Percentiles rank a stretch among this genome's conserved stretches.
These are phyloP conservation scores for Caenorhabditis imperialis DNA, from an alignment of 2,888 invertebrate species.

Conservation along the genomic window DNA sequence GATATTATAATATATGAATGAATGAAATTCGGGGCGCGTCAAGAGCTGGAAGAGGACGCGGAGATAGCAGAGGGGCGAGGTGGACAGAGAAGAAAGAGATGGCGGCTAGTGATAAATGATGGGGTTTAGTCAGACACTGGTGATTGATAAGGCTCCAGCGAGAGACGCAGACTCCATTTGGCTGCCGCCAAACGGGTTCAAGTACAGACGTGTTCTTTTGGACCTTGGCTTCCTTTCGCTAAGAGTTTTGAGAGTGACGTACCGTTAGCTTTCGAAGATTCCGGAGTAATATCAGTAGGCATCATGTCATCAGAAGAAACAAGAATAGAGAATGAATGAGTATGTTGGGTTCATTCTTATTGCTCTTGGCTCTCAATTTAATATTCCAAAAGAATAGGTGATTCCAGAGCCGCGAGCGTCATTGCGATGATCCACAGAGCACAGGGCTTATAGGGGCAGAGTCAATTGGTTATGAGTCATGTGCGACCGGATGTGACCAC, in stretches of 20 bases:
- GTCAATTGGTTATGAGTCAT: no score
- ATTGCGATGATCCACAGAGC: conserved; percentile 4
- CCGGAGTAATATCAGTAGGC: conserved; percentile 3
- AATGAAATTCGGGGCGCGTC: conserved; percentile 45
- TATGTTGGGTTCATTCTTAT: conserved; percentile 11
- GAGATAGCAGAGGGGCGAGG: conserved; percentile 15
- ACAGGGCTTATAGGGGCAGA: no score
- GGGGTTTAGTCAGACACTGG: conserved; percentile 22
- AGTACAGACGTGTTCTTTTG: conserved; percentile 44
- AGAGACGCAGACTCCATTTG: no score
- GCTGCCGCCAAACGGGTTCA: conserved; percentile 23
- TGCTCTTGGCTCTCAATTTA: conserved; percentile 27
- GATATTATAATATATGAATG: conserved; percentile 56
- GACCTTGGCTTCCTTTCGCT: conserved; percentile 1
- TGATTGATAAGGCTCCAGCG: conserved; percentile 34
- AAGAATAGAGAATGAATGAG: conserved; percentile 11
- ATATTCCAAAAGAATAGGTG: conserved; percentile 43
- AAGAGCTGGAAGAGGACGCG: conserved; percentile 21
- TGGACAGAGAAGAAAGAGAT: conserved; percentile 9
- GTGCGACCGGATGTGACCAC: conserved; percentile 1
- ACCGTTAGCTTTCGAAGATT: neutral
- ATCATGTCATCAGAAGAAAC: conserved; percentile 13
- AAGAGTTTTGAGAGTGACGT: neutral
- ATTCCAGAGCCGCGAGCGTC: conserved; percentile 1
- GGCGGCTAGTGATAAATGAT: conserved; percentile 46